These are phyloP conservation scores for Pandion haliaetus DNA, from an alignment of 2,113 vertebrate genomes.

Conservation along the genomic window DNA sequence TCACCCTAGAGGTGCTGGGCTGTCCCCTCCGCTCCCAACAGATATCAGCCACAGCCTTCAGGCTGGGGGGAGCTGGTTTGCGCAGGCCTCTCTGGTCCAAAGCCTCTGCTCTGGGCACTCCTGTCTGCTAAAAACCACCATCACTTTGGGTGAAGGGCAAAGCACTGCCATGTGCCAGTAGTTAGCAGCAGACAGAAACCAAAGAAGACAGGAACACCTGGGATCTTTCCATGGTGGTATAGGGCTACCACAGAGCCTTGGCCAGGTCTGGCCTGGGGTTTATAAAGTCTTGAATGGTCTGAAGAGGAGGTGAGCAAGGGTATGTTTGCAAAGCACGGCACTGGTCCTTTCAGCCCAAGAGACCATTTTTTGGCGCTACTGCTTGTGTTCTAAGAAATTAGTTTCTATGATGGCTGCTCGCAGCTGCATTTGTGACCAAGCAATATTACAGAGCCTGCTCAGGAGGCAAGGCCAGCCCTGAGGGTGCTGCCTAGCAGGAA, in stretches of 20 bases:
- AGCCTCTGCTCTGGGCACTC: not conserved
- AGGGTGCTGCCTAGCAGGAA: not conserved
- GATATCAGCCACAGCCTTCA: not conserved
- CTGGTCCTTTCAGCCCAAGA: not conserved
- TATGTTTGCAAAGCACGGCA: not conserved
- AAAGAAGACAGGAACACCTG: not conserved
- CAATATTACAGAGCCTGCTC: not conserved
- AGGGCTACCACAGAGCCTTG: not conserved
- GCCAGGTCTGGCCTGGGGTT: not conserved
- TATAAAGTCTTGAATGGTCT: fast-evolving
- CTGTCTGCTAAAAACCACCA: not conserved
- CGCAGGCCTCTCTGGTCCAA: not conserved
- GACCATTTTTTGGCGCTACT: not conserved
- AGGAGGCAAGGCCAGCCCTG: not conserved
- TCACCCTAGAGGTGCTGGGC: not conserved
- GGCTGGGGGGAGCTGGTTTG: not conserved
- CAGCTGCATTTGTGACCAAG: not conserved
- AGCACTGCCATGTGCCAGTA: not conserved
- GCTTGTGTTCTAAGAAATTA: not conserved
- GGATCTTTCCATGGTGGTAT: not conserved
- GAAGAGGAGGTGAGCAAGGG: not conserved
- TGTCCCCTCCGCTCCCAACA: not conserved
- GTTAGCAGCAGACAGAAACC: not conserved
- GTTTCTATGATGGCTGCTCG: fast-evolving
- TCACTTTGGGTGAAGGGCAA: not conserved